Conservation (phyloP, 1,140 invertebrate species). For the Steinernema feltiae region DNA sequence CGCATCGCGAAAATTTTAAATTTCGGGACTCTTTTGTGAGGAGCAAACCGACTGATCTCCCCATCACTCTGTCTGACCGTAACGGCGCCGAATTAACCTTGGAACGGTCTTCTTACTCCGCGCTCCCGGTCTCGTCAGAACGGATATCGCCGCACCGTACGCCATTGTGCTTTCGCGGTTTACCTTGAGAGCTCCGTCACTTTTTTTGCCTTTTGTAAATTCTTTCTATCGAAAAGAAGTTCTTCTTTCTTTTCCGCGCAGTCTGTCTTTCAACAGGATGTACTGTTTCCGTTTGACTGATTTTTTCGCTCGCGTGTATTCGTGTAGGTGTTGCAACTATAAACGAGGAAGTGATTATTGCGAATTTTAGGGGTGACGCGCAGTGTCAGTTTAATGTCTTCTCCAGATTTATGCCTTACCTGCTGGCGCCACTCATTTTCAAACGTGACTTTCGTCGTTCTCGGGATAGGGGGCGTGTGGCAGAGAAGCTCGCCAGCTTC, state of each 20-base stretch:
- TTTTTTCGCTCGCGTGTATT: background rate
- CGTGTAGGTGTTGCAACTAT: slow-evolving; percentile 2
- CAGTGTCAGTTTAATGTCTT: background rate
- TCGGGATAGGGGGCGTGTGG: background rate
- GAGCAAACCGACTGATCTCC: too few relatives aligned
- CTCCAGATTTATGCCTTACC: background rate
- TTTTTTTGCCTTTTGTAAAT: slow-evolving; percentile 6
- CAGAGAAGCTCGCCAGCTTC: background rate
- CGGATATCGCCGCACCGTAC: slow-evolving; percentile 7
- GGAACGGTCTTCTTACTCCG: background rate
- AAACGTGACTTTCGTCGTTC: slow-evolving; percentile 6
- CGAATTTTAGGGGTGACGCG: background rate
- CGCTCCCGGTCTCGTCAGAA: background rate
- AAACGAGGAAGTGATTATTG: slow-evolving; percentile 5
- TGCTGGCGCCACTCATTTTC: background rate
- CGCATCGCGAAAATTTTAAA: too few relatives aligned
- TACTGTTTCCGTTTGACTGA: background rate
- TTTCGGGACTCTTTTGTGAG: too few relatives aligned
- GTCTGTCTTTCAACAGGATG: background rate
- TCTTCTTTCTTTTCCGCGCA: background rate
- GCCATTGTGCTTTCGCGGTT: background rate
- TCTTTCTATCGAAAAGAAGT: background rate
- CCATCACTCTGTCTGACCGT: background rate
- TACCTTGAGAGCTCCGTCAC: slow-evolving; percentile 1
- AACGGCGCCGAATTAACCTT: slow-evolving; percentile 13